A percentile compares a stretch with the other conserved stretches of the same genome.
These are phyloP conservation scores for Endotricha flammealis DNA, from an alignment of 2,888 invertebrate genomes.

Conservation along the genomic window DNA sequence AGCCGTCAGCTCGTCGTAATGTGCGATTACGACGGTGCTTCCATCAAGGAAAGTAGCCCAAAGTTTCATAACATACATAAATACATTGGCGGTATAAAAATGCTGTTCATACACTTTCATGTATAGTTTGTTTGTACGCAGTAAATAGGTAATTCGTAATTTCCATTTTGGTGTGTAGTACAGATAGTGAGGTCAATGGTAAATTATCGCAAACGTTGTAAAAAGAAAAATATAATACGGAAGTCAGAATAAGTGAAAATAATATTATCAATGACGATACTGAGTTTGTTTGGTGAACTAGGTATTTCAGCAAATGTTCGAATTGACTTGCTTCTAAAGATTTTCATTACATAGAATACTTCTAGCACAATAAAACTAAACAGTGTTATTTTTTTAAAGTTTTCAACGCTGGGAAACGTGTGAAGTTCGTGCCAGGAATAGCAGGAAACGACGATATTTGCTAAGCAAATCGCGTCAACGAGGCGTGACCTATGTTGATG, in stretches of 20 bases:
- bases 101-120: too few species aligned
- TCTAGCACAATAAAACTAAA: too few species aligned
- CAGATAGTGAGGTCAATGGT: slow-evolving; percentile 2
- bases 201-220: background rate
- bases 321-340: too few species aligned
- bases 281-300: too few species aligned
- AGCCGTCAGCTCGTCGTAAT: slow-evolving; percentile 44
- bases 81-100: slow-evolving; percentile 16
- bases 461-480: slow-evolving; percentile 56
- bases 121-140: too few species aligned
- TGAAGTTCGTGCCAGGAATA: slow-evolving; percentile 21
- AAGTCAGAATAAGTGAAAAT: too few species aligned
- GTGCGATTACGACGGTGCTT: slow-evolving; percentile 35
- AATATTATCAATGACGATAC: too few species aligned
- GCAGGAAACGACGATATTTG: slow-evolving; percentile 50
- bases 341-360: too few species aligned
- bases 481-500: slow-evolving; percentile 49
- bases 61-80: slow-evolving; percentile 25
- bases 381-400: slow-evolving; percentile 12
- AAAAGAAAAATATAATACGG: too few species aligned
- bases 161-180: slow-evolving; percentile 1
- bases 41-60: slow-evolving; percentile 28
- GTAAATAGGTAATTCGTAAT: too few species aligned
- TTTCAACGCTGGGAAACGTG: slow-evolving; percentile 22
- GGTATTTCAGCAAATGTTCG: too few species aligned